Percentiles rank a stretch among this genome's conserved stretches.
Evolutionary conservation across 2,113 vertebrate species (phyloP).

Genomic region (Myxocyprinus asiaticus): DNA sequence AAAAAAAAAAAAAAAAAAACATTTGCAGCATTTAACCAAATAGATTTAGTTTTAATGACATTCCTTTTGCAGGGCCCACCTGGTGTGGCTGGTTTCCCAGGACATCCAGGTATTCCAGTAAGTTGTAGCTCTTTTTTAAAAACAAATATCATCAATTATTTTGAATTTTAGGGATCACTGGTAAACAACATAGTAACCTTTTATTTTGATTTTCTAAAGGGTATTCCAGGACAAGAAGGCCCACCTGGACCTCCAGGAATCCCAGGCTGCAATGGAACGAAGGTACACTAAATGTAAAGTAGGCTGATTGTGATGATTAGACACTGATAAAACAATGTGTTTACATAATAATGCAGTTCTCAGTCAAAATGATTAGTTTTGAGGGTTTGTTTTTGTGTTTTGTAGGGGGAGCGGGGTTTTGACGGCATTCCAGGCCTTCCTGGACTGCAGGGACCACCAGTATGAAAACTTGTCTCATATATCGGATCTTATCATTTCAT

Average conservation of each 20-base stretch:
- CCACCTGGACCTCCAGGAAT: slow-evolving; percentile 88
- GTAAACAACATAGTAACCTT: not conserved
- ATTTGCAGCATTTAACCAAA: not conserved
- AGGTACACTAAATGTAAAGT: slow-evolving; percentile 72
- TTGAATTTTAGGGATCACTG: not conserved
- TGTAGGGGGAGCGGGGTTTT: slow-evolving; percentile 87
- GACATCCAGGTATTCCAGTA: slow-evolving; percentile 94
- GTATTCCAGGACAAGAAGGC: slow-evolving; percentile 94
- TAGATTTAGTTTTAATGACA: not conserved
- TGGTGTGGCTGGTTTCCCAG: slow-evolving; percentile 88
- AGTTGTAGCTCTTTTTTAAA: slow-evolving; percentile 57
- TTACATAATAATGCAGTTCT: not conserved
- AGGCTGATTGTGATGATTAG: not conserved
- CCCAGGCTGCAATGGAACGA: slow-evolving; percentile 97
- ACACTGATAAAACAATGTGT: not conserved
- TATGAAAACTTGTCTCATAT: slow-evolving; percentile 67
- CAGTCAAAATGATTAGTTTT: not conserved
- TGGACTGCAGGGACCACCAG: slow-evolving; percentile 82
- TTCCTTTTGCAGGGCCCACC: slow-evolving; percentile 81
- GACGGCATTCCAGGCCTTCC: slow-evolving; percentile 80
- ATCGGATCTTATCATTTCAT: no score
- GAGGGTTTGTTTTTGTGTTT: slow-evolving; percentile 52
- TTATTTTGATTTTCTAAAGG: slow-evolving; percentile 68
- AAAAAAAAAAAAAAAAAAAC: no score
- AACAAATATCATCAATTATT: not conserved